Evolutionary conservation across 2,797 vertebrate genomes (phyloP).

Genomic region (Premnoplex brunnescens): DNA sequence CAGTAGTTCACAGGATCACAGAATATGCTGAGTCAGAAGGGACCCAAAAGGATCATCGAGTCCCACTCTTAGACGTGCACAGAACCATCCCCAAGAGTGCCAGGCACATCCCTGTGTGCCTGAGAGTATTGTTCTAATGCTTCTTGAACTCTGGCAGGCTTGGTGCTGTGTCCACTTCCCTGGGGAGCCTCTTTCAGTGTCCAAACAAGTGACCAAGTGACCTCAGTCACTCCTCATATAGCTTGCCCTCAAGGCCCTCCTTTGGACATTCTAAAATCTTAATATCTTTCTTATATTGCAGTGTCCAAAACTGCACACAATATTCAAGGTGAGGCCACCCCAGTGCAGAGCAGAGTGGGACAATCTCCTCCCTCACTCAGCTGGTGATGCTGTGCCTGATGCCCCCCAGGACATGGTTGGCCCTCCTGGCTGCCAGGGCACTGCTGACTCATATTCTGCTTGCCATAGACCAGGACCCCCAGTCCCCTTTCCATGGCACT

Average conservation of each 20-base stretch:
- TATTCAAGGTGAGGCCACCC: neutral
- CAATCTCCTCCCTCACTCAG: fast-evolving
- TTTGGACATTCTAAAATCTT: neutral
- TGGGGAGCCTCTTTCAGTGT: neutral
- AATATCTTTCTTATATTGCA: neutral
- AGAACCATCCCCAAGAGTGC: neutral
- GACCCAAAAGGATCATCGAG: neutral
- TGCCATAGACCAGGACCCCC: neutral
- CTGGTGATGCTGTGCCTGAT: neutral
- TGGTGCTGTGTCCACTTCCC: neutral
- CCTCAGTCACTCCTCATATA: neutral
- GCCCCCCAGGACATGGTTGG: neutral
- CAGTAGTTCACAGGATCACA: neutral
- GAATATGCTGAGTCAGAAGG: neutral
- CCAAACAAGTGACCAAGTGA: neutral
- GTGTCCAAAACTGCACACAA: neutral
- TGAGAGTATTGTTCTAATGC: neutral
- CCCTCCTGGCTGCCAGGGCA: neutral
- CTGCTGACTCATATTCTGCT: neutral
- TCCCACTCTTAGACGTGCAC: neutral
- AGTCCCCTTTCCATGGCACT: neutral
- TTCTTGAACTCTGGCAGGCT: neutral
- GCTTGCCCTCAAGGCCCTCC: neutral
- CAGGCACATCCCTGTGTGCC: neutral
- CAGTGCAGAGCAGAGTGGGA: neutral